Evolutionary conservation across 2,797 vertebrate species (phyloP).

Genomic region (Coregonus suidteri): DNA sequence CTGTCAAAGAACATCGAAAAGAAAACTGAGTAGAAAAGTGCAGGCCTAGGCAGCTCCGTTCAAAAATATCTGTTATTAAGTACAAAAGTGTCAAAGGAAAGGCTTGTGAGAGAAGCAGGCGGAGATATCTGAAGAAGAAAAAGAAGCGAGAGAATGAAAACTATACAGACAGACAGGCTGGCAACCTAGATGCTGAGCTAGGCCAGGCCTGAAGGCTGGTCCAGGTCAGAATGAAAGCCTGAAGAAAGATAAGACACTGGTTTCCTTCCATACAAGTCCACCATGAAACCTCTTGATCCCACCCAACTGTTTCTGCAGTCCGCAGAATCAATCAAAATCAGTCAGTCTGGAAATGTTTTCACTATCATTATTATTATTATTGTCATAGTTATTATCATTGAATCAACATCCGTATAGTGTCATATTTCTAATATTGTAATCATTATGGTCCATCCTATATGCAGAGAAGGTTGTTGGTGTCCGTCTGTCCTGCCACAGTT

Average conservation of each 20-base stretch:
- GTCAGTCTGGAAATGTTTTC: slow-evolving; percentile 63
- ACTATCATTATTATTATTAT: slow-evolving; percentile 48
- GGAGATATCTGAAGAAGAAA: slow-evolving; percentile 45
- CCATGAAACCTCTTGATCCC: slow-evolving; percentile 50
- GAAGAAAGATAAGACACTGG: slow-evolving; percentile 81
- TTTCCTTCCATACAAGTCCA: slow-evolving; percentile 65
- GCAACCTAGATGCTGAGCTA: slow-evolving; percentile 41
- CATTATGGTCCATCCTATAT: slow-evolving; percentile 66
- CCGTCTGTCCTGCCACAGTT: slow-evolving; percentile 37
- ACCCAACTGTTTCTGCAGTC: slow-evolving; percentile 53
- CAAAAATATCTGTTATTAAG: slow-evolving; percentile 82
- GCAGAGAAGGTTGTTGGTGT: slow-evolving; percentile 52
- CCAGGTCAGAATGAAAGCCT: slow-evolving; percentile 71
- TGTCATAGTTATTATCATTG: slow-evolving; percentile 65
- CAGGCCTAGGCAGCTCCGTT: slow-evolving; percentile 78
- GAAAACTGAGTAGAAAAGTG: slow-evolving; percentile 77
- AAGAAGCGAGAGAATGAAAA: slow-evolving; percentile 59
- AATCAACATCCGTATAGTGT: slow-evolving; percentile 76
- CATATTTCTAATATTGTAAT: slow-evolving; percentile 67
- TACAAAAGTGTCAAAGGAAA: slow-evolving; percentile 75
- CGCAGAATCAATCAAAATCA: slow-evolving; percentile 55
- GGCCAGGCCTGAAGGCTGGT: slow-evolving; percentile 32
- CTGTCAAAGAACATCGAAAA: slow-evolving; percentile 51
- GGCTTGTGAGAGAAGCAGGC: slow-evolving; percentile 25
- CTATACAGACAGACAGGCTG: slow-evolving; percentile 58